These are phyloP conservation scores for Archegozetes longisetosus DNA, from an alignment of 1,140 invertebrate species.

Conservation along the genomic window DNA sequence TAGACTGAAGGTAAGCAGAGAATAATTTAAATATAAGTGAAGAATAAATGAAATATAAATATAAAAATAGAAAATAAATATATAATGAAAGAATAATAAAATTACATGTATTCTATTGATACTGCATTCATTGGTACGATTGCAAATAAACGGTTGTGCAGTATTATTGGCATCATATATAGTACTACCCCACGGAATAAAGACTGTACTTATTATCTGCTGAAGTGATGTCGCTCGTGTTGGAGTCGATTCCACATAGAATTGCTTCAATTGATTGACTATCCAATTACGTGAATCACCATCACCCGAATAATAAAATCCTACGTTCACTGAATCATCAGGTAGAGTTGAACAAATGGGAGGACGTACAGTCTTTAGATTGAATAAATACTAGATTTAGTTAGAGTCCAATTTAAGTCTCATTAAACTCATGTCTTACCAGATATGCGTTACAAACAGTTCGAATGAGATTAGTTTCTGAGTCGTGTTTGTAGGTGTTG, in stretches of 20 bases:
- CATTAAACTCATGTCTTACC: constrained; percentile 1
- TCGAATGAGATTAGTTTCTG: not conserved
- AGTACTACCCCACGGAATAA: constrained; percentile 9
- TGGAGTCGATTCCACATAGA: constrained; percentile 1
- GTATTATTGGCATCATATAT: constrained; percentile 9
- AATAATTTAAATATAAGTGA: no score
- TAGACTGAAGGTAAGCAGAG: no score
- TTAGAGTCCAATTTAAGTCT: no score
- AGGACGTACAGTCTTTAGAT: not conserved
- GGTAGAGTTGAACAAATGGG: not conserved
- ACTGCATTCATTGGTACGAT: constrained; percentile 4
- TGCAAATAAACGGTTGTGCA: constrained; percentile 6
- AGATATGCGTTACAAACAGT: constrained; percentile 1
- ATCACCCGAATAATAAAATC: constrained; percentile 5
- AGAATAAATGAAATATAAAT: no score
- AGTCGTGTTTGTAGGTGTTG: not conserved
- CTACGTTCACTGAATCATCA: not conserved
- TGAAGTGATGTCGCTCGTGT: not conserved
- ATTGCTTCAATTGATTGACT: not conserved
- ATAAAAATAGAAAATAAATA: no score
- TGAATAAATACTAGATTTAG: no score
- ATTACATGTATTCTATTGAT: constrained; percentile 13
- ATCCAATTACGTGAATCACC: not conserved
- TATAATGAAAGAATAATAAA: no score
- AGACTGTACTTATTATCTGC: not conserved